Evolutionary conservation across 2,797 vertebrate species (phyloP), one percentile per base, ranked within the genome.

Genomic region (Botia kubotai): DNA sequence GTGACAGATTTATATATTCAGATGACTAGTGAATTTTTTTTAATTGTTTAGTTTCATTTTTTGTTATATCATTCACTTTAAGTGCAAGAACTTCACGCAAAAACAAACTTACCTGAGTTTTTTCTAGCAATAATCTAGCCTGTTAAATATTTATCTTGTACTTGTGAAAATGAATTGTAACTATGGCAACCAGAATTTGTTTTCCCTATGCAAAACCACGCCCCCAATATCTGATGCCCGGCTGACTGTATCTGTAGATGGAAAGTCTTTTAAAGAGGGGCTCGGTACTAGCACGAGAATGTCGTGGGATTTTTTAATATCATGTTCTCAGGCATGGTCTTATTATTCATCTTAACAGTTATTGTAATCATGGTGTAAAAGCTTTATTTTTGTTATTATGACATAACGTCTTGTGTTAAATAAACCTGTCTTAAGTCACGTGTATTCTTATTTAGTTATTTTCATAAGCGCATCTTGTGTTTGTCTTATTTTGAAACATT

Each of bases 291-390:
- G 60, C 33, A 26, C 3, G 17, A 57, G 75, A 53, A 52, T 33
- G 58, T 73, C 43, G 10, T 16, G 23, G 19, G 52, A 14, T 57
- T 77, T 57, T 77, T 71, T 48, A 66, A 55, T 43, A 69, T 36
- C 13, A 55, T 73, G 26, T 63, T 53, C 77, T 80, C 83, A 79
- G 71, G 72, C 62, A 77, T 71, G 48, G 55, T 77, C 60, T 33
- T 75, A 46, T n/a, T 62, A 52, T 26, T 50, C 39, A 60, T 36
- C 46, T 55, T 72, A 75, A 53, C 29, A 48, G 67, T 75, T 57
- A 58, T 57, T 72, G 29, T 60, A 33, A 46, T 72, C 53, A 69
- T 77, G 69, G 17, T 65, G 19, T 81, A 23, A 57, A 76, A 23
- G 17, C 72, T 23, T 67, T 23, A 36, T 23, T 57, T 57, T 53